A percentile compares a stretch with the other conserved stretches of the same genome.
phyloP scores from a whole-genome alignment of 2,888 invertebrate genomes.

The Acronicta leporina region DNA sequence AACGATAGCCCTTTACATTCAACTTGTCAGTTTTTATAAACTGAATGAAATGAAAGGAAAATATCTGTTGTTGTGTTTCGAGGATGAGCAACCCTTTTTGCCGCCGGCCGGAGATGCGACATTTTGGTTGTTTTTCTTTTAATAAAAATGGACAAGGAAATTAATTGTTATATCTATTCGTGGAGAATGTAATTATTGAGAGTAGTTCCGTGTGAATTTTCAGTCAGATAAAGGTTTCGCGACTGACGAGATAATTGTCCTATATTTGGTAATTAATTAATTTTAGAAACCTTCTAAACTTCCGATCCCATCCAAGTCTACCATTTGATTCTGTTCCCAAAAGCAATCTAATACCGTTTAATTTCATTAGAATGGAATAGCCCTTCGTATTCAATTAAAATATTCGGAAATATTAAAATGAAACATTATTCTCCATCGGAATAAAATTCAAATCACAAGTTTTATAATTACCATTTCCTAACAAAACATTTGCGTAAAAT shows the following conservation, averaged over 20 bases:
- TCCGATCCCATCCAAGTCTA: background rate
- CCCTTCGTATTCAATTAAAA: constrained; percentile 11
- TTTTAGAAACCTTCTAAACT: too few species aligned
- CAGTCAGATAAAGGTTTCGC: too few species aligned
- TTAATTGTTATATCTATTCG: constrained; percentile 4
- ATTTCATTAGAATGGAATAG: constrained; percentile 17
- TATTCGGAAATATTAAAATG: constrained; percentile 4
- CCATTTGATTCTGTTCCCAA: constrained; percentile 1
- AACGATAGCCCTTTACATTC: constrained; percentile 26
- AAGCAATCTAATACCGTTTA: constrained; percentile 10
- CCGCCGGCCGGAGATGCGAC: constrained; percentile 21
- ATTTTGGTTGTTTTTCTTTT: constrained; percentile 5
- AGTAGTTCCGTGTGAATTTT: too few species aligned
- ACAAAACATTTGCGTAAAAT: too few species aligned
- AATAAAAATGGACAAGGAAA: background rate
- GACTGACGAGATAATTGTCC: too few species aligned
- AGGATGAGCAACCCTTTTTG: constrained; percentile 39
- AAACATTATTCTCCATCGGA: background rate
- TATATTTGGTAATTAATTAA: too few species aligned
- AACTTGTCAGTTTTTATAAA: constrained; percentile 31
- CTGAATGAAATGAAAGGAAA: constrained; percentile 41
- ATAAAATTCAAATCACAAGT: background rate
- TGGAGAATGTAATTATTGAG: background rate
- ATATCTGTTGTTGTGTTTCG: constrained; percentile 34
- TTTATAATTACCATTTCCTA: background rate